Evolutionary conservation across 2,888 invertebrate species (phyloP).

Genomic region (Thymelicus sylvestris): DNA sequence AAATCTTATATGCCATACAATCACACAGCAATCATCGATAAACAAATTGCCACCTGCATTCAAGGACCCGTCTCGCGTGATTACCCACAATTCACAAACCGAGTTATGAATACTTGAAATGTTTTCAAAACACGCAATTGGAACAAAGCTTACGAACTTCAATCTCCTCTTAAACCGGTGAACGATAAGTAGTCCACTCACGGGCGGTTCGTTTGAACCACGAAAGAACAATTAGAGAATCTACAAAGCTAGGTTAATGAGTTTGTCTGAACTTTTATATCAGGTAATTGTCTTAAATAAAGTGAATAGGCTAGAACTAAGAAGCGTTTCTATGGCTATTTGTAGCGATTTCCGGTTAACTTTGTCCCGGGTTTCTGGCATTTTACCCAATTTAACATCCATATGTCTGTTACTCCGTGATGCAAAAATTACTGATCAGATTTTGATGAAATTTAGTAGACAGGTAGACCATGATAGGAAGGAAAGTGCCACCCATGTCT

Average conservation of each 20-base stretch:
- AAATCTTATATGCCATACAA: not conserved
- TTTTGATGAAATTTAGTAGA: too few relatives aligned
- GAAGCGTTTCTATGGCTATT: too few relatives aligned
- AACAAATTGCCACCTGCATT: not conserved
- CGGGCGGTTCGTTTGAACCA: constrained; percentile 12
- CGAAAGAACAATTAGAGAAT: constrained; percentile 18
- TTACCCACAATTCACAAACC: not conserved
- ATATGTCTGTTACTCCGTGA: too few relatives aligned
- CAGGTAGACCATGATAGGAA: too few relatives aligned
- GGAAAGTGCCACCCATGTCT: too few relatives aligned
- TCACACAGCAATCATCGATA: not conserved
- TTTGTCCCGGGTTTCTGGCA: too few relatives aligned
- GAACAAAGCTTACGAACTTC: not conserved
- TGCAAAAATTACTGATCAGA: too few relatives aligned
- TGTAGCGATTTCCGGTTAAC: too few relatives aligned
- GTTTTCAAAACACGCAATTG: constrained; percentile 7
- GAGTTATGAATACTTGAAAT: constrained; percentile 7
- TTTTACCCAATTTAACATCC: too few relatives aligned
- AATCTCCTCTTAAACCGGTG: not conserved
- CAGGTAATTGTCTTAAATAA: not conserved
- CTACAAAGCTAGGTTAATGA: constrained; percentile 4
- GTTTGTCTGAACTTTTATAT: not conserved
- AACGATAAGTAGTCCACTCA: constrained; percentile 12
- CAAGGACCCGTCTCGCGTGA: not conserved
- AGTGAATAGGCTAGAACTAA: too few relatives aligned